Evolutionary conservation across 1,140 invertebrate genomes (phyloP), one percentile per base, ranked within the genome.

Genomic region (Drosophila burlai): DNA sequence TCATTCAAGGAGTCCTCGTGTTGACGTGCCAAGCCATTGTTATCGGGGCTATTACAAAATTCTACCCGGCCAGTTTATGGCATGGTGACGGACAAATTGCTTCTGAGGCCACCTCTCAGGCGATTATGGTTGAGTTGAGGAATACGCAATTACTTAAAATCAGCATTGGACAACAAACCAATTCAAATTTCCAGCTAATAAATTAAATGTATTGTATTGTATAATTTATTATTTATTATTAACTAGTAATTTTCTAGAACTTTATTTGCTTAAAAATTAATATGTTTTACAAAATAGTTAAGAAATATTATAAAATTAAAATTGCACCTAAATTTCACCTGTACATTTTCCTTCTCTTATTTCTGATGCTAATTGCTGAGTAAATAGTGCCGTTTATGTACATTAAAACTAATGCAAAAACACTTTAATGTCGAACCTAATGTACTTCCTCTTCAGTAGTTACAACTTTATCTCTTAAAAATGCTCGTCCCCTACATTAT

Each of bases 31-130:
- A 50, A 60, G 58, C 47, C 55, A 69, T 86, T 85, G 82, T 86
- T 85, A 76, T 81, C 74, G 47, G 58, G 68, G 78, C 60, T 85
- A 85, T 85, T 85, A 85, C 78, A 79, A 81, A 86, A 67, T 78
- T 81, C 76, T 79, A 57, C 58, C 58, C 59, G 42, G 69, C 64
- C 54, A 60, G 63, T 77, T 74, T 73, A 64, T 79, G 80, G 42
- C 69, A 58, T 40, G 45, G 61, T 42, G 45, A 58, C 60, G 74
- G 68, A 75, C 78, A 84, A 84, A 84, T 81, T 85, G 82, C 60
- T 81, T 78, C 69, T 43, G 21, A 77, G 43, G 63, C 64, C 73
- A 68, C 67, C 55, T 36, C 54, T 66, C 34, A 42, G 21, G 16
- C 26, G 16, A 62, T 59, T 26, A 40, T 50, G 45, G 18, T 50